Conservation (phyloP, 92 coral and sea anemone species). For the Galaxea fascicularis region DNA sequence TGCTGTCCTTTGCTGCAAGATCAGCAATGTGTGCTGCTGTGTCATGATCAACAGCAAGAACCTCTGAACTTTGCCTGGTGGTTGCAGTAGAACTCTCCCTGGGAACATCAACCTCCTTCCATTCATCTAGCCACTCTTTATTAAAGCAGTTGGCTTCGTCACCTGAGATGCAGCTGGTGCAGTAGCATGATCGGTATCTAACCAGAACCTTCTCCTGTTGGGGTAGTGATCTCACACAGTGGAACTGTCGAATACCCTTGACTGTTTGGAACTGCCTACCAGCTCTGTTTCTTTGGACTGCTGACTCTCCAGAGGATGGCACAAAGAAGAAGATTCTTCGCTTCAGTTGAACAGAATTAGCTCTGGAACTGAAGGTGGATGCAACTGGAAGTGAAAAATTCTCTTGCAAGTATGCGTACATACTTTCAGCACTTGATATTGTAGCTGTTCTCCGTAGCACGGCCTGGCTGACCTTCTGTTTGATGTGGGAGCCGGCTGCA, state of each 20-base stretch:
- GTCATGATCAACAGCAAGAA: constrained; percentile 40
- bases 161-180: constrained; percentile 35
- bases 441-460: constrained; percentile 38
- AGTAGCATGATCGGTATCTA: constrained; percentile 49
- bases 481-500: constrained; percentile 38
- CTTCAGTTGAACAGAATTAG: constrained; percentile 25
- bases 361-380: not conserved
- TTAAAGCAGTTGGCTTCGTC: constrained; percentile 54
- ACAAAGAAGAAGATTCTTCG: constrained; percentile 38
- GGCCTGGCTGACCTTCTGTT: constrained; percentile 38
- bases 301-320: too few species aligned
- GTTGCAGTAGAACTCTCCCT: constrained; percentile 46
- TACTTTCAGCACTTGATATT: constrained; percentile 23
- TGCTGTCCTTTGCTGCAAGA: constrained; percentile 46
- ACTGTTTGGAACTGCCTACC: too few species aligned
- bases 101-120: constrained; percentile 36
- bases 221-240: constrained; percentile 23
- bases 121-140: constrained; percentile 55
- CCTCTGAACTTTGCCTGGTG: constrained; percentile 50
- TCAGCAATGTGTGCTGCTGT: constrained; percentile 53
- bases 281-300: too few species aligned
- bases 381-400: constrained; percentile 35
- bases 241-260: too few species aligned
- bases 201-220: constrained; percentile 57
- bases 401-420: constrained; percentile 15